Evolutionary conservation across 1,140 invertebrate genomes (phyloP).

Genomic region (Dreissena polymorpha): DNA sequence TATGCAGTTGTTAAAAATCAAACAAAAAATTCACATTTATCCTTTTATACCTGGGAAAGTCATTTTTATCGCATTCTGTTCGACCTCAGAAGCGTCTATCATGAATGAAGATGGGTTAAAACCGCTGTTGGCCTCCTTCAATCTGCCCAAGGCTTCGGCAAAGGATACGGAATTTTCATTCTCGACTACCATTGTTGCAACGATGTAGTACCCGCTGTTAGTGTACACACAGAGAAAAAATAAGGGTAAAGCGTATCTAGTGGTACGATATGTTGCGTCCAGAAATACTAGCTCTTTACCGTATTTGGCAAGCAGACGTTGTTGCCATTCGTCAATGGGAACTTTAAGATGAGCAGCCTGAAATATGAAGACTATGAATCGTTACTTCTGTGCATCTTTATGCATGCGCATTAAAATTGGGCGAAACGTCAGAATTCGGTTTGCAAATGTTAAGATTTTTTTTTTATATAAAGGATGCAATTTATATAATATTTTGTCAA

Average conservation of each 20-base stretch:
- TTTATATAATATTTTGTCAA: too few relatives aligned
- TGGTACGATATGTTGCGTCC: slow-evolving; percentile 10
- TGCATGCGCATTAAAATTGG: too few relatives aligned
- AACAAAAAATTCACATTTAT: too few relatives aligned
- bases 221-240: slow-evolving; percentile 2
- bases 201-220: slow-evolving; percentile 3
- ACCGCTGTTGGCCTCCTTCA: neutral
- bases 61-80: neutral
- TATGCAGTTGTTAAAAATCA: too few relatives aligned
- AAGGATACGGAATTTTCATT: neutral
- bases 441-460: too few relatives aligned
- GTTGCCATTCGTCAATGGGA: too few relatives aligned
- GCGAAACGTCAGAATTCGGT: too few relatives aligned
- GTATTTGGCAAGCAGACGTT: neutral
- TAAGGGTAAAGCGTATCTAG: neutral
- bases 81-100: neutral
- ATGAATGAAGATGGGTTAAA: slow-evolving; percentile 1
- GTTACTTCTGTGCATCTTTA: too few relatives aligned
- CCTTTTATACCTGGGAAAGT: too few relatives aligned
- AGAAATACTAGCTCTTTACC: neutral
- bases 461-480: too few relatives aligned
- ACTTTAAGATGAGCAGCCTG: too few relatives aligned
- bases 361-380: too few relatives aligned
- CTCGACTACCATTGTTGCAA: neutral
- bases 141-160: neutral